A percentile compares a stretch with the other conserved stretches of the same genome.
Evolutionary conservation across 2,888 invertebrate genomes (phyloP).

Genomic region (Teinopalpus imperialis): DNA sequence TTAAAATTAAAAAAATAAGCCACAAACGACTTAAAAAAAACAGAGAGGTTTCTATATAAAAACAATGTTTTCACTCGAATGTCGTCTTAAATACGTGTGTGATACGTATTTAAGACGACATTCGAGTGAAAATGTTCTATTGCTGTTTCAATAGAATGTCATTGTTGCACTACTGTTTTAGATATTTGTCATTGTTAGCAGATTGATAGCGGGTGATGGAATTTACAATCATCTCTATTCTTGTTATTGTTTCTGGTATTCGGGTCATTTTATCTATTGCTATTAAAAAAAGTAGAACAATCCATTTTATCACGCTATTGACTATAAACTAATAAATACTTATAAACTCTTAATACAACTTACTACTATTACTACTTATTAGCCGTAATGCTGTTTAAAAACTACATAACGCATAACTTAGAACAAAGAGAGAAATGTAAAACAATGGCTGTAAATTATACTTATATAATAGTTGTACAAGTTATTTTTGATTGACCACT

Average conservation of each 20-base stretch:
- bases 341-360: too few relatives aligned
- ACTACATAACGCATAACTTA: too few relatives aligned
- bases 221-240: conserved; percentile 2
- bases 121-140: conserved; percentile 2
- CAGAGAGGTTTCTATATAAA: conserved; percentile 1
- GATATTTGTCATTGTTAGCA: conserved; percentile 6
- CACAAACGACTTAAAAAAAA: not conserved
- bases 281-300: conserved; percentile 2
- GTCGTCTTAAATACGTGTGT: too few relatives aligned
- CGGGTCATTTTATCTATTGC: not conserved
- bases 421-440: too few relatives aligned
- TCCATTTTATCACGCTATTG: not conserved
- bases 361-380: too few relatives aligned
- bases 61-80: conserved; percentile 1
- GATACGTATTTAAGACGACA: conserved; percentile 2
- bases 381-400: too few relatives aligned
- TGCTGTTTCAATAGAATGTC: conserved; percentile 6
- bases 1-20: conserved; percentile 2
- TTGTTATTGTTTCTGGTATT: conserved; percentile 3
- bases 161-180: conserved; percentile 9
- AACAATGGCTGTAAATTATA: too few relatives aligned
- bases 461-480: too few relatives aligned
- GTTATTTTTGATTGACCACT: too few relatives aligned
- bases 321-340: too few relatives aligned
- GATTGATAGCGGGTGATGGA: not conserved